Percentiles rank a stretch among this genome's conserved stretches.
phyloP scores from a whole-genome alignment of 37 sponge, comb jelly and placozoan species.

The Agelas oroides region DNA sequence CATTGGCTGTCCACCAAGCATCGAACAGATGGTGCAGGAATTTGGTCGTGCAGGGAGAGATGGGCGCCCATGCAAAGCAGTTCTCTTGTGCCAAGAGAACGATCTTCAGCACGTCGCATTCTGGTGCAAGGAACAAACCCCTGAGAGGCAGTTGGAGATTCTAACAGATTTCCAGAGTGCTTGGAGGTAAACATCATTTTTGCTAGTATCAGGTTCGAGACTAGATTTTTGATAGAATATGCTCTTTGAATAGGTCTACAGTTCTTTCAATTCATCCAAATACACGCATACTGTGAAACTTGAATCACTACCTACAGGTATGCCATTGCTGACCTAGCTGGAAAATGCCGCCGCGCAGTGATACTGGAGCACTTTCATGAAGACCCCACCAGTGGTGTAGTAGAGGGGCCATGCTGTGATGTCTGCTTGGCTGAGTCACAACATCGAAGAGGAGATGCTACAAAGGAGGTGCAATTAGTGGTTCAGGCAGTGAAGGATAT shows the following conservation, averaged over 20 bases:
- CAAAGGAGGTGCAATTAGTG: neutral
- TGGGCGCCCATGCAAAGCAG: neutral
- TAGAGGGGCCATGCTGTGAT: neutral
- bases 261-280: too few species aligned
- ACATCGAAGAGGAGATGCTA: neutral
- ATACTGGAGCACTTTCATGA: constrained; percentile 10
- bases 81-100: neutral
- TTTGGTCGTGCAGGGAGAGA: neutral
- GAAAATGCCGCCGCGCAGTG: neutral
- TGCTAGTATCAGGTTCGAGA: too few species aligned
- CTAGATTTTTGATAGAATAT: too few species aligned
- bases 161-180: too few species aligned
- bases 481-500: neutral
- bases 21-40: constrained; percentile 5
- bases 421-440: neutral
- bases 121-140: neutral
- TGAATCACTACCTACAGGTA: neutral
- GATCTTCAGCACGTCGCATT: constrained; percentile 12
- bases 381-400: neutral
- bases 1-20: neutral
- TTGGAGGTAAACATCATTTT: neutral
- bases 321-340: neutral
- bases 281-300: neutral
- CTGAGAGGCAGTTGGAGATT: neutral
- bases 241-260: too few species aligned